Evolutionary conservation across 1,140 invertebrate genomes (phyloP).

Genomic region (Caenorhabditis remanei): DNA sequence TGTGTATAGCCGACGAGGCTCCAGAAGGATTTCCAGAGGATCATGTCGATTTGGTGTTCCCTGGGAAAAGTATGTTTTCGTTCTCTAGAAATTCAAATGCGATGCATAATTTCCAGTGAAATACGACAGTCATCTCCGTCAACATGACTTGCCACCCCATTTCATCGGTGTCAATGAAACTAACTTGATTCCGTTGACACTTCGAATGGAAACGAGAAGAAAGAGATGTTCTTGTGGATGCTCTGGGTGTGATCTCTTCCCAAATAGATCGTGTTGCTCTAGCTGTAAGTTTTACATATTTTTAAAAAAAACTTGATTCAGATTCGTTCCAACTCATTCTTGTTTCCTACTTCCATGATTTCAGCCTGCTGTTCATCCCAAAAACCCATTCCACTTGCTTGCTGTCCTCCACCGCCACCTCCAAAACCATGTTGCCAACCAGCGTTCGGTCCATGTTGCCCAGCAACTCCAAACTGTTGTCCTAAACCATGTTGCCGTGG

Average conservation of each 20-base stretch:
- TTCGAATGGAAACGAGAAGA: slow-evolving; percentile 57
- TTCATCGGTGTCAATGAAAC: slow-evolving; percentile 61
- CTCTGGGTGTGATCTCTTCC: slow-evolving; percentile 70
- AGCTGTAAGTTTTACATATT: slow-evolving; percentile 50
- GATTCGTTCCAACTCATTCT: neutral
- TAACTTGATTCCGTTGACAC: slow-evolving; percentile 62
- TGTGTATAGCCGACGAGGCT: neutral
- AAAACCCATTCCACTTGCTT: slow-evolving; percentile 68
- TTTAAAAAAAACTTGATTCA: too few species aligned
- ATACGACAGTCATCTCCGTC: slow-evolving; percentile 63
- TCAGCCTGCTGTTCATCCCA: slow-evolving; percentile 64
- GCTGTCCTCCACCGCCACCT: slow-evolving; percentile 71
- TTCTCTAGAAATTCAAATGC: neutral
- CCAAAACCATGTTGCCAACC: slow-evolving; percentile 72
- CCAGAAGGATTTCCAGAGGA: slow-evolving; percentile 44
- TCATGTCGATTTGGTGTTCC: slow-evolving; percentile 36
- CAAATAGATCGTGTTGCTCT: slow-evolving; percentile 68
- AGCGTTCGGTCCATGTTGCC: slow-evolving; percentile 70
- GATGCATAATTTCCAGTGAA: slow-evolving; percentile 65
- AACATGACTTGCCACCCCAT: slow-evolving; percentile 62
- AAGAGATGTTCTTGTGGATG: slow-evolving; percentile 71
- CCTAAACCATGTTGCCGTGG: slow-evolving; percentile 68
- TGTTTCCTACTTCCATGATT: neutral
- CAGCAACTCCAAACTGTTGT: slow-evolving; percentile 70
- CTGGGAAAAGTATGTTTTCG: slow-evolving; percentile 41